Percentiles rank a stretch among this genome's conserved stretches.
phyloP scores from a whole-genome alignment of 2,113 vertebrate species.

The Sturnira hondurensis region DNA sequence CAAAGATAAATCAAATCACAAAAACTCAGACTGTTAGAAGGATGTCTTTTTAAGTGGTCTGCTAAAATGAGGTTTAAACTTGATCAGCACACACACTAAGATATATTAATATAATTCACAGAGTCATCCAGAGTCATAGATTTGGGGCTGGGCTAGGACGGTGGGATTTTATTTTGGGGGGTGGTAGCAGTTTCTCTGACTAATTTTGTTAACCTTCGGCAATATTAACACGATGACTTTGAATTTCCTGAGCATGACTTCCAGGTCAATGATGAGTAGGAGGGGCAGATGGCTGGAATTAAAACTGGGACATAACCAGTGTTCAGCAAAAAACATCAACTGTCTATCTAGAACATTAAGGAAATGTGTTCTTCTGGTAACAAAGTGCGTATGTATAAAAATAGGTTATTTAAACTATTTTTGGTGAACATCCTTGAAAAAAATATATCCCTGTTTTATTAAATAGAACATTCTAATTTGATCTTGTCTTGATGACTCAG shows the following conservation, averaged over 20 bases:
- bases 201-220: slow-evolving; percentile 49
- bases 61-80: slow-evolving; percentile 16
- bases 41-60: neutral
- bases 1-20: slow-evolving; percentile 34
- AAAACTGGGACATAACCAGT: slow-evolving; percentile 51
- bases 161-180: neutral
- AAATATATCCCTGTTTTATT: slow-evolving; percentile 61
- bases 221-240: slow-evolving; percentile 36
- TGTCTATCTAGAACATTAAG: slow-evolving; percentile 62
- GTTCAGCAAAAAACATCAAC: slow-evolving; percentile 63
- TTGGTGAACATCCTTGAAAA: slow-evolving; percentile 64
- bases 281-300: slow-evolving; percentile 19
- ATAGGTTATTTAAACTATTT: slow-evolving; percentile 72
- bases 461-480: slow-evolving; percentile 74
- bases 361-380: slow-evolving; percentile 68
- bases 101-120: neutral
- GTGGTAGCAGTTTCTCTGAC: neutral
- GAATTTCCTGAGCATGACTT: slow-evolving; percentile 32
- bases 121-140: neutral
- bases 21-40: neutral
- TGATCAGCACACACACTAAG: neutral
- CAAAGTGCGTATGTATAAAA: slow-evolving; percentile 64
- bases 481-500: slow-evolving; percentile 68
- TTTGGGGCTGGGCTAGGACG: neutral
- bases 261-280: slow-evolving; percentile 22